These are phyloP conservation scores for Polypterus bichir DNA, from an alignment of 2,113 vertebrate genomes.

Conservation along the genomic window DNA sequence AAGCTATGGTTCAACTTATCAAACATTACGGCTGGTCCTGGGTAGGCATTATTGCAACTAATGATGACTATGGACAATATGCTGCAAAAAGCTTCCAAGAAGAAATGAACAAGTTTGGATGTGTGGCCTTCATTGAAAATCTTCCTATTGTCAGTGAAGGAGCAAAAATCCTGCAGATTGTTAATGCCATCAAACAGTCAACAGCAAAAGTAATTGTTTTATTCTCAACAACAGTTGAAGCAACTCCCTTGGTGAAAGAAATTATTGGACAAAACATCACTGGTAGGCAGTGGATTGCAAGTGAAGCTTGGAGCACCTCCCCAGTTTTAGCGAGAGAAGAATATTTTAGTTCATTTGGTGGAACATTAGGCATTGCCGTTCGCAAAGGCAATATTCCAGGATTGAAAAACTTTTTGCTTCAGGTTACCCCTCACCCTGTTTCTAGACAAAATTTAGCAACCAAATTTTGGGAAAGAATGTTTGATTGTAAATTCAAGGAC, in stretches of 20 bases:
- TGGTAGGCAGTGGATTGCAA: constrained; percentile 9
- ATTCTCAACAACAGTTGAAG: background rate
- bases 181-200: constrained; percentile 8
- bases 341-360: background rate
- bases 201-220: constrained; percentile 7
- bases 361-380: constrained; percentile 8
- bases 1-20: constrained; percentile 5
- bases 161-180: constrained; percentile 5
- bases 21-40: constrained; percentile 6
- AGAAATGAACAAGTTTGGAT: constrained; percentile 2
- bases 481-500: constrained; percentile 13
- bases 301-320: background rate
- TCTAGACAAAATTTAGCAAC: constrained; percentile 1
- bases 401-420: constrained; percentile 13
- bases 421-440: background rate
- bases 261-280: constrained; percentile 10
- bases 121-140: constrained; percentile 7
- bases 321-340: background rate
- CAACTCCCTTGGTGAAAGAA: constrained; percentile 9
- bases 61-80: constrained; percentile 4
- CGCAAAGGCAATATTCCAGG: constrained; percentile 11
- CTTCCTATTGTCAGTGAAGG: background rate
- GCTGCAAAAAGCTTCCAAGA: background rate
- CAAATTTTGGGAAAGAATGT: constrained; percentile 18
- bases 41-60: constrained; percentile 4